A percentile compares a stretch with the other conserved stretches of the same genome.
These are phyloP conservation scores for Lithobates pipiens DNA, from an alignment of 2,797 vertebrate genomes.

Conservation along the genomic window DNA sequence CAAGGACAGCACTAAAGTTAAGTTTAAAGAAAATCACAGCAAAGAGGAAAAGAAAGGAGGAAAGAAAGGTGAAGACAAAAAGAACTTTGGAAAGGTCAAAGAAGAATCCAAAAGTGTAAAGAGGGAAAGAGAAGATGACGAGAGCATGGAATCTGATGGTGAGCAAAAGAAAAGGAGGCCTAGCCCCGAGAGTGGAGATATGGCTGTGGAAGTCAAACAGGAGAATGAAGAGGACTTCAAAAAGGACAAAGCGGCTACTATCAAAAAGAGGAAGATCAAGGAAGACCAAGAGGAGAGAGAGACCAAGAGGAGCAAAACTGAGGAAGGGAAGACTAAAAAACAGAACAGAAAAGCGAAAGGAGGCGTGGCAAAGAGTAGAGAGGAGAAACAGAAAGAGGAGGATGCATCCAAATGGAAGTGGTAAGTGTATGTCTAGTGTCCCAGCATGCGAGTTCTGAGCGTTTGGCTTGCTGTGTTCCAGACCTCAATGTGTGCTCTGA, in stretches of 20 bases:
- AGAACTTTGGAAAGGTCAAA: neutral
- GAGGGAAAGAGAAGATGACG: neutral
- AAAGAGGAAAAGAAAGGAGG: neutral
- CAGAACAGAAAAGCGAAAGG: neutral
- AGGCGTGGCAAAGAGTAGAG: neutral
- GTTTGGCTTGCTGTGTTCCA: no score
- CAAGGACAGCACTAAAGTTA: neutral
- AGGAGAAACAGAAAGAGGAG: constrained; percentile 12
- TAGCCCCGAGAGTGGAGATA: neutral
- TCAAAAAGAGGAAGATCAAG: no score
- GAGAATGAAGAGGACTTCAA: neutral
- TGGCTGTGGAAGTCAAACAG: neutral
- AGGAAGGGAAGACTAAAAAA: no score
- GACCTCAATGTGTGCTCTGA: no score
- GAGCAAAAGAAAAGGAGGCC: neutral
- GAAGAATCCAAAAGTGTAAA: constrained; percentile 44
- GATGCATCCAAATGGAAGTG: constrained; percentile 54
- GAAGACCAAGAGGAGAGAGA: no score
- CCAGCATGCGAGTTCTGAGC: no score
- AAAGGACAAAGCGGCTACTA: no score
- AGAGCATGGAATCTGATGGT: neutral
- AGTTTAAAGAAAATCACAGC: neutral
- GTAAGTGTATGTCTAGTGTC: neutral
- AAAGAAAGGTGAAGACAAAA: neutral
- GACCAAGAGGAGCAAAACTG: neutral